Conservation (phyloP, 2,888 invertebrate genomes). For the Notocelia uddmanniana region DNA sequence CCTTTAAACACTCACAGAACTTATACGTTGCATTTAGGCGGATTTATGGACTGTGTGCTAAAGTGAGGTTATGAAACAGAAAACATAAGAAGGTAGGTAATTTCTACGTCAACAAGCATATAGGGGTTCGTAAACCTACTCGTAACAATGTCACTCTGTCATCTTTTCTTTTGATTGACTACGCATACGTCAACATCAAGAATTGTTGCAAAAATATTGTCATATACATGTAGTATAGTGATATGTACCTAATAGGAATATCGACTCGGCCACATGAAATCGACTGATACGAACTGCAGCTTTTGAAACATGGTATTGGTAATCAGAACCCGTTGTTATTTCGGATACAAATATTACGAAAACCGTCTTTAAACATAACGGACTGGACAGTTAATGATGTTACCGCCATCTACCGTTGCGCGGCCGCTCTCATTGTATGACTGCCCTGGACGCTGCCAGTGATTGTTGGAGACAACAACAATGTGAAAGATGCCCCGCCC, state of each 20-base stretch:
- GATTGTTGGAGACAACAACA: constrained; percentile 71
- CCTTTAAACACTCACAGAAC: background rate
- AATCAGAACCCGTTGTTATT: background rate
- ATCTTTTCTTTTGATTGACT: too few species aligned
- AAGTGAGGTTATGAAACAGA: background rate
- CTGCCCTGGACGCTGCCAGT: constrained; percentile 74
- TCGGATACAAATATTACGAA: background rate
- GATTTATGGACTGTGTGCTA: background rate
- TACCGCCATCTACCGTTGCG: constrained; percentile 11
- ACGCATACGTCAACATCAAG: too few species aligned
- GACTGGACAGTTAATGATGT: background rate
- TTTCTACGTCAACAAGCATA: too few species aligned
- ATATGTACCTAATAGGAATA: too few species aligned
- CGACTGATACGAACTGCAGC: constrained; percentile 4
- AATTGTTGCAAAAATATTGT: too few species aligned
- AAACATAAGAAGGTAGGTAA: too few species aligned
- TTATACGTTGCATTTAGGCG: background rate
- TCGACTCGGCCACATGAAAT: constrained; percentile 3
- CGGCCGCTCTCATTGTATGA: constrained; percentile 35
- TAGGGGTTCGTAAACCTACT: too few species aligned
- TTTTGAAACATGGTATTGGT: background rate
- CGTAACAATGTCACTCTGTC: too few species aligned
- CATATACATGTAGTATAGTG: too few species aligned
- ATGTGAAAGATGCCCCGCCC: constrained; percentile 72
- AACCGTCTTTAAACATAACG: background rate